Conservation (phyloP, 2,888 invertebrate genomes). For the Eutolmus rufibarbis region DNA sequence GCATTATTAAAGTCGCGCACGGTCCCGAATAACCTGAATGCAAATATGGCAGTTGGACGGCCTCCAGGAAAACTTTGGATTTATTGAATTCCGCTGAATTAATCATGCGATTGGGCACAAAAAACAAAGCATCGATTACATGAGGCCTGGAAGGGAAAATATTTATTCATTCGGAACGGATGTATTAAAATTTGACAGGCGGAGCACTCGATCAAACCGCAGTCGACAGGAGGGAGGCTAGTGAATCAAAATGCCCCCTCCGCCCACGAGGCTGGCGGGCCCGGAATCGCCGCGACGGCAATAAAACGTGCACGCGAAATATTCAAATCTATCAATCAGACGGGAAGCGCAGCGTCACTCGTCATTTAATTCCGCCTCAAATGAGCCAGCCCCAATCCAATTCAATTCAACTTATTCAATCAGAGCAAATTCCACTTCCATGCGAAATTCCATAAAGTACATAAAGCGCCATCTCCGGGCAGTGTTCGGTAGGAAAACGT, state of each 20-base stretch:
- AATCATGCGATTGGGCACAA: not conserved
- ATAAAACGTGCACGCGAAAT: not conserved
- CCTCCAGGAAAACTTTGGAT: not conserved
- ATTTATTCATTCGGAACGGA: not conserved
- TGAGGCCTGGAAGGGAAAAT: not conserved
- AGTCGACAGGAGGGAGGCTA: not conserved
- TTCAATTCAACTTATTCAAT: slow-evolving; percentile 37
- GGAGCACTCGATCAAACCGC: not conserved
- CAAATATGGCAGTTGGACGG: not conserved
- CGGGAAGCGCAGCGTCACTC: not conserved
- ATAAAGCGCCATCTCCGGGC: slow-evolving; percentile 7
- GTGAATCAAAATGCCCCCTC: not conserved
- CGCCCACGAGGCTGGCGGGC: not conserved
- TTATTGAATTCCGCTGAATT: not conserved
- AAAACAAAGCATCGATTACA: not conserved
- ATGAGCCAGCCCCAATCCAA: slow-evolving; percentile 10
- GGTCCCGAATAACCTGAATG: not conserved
- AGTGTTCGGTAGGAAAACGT: not conserved
- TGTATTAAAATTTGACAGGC: not conserved
- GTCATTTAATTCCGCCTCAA: slow-evolving; percentile 19
- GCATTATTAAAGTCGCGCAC: not conserved
- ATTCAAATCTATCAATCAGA: slow-evolving; percentile 1
- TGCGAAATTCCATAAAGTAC: slow-evolving; percentile 29
- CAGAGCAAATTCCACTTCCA: slow-evolving; percentile 9
- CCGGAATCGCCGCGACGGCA: not conserved